Percentiles rank a stretch among this genome's conserved stretches.
Conservation (phyloP, 2,888 invertebrate species). For the Eristalis intricaria region DNA sequence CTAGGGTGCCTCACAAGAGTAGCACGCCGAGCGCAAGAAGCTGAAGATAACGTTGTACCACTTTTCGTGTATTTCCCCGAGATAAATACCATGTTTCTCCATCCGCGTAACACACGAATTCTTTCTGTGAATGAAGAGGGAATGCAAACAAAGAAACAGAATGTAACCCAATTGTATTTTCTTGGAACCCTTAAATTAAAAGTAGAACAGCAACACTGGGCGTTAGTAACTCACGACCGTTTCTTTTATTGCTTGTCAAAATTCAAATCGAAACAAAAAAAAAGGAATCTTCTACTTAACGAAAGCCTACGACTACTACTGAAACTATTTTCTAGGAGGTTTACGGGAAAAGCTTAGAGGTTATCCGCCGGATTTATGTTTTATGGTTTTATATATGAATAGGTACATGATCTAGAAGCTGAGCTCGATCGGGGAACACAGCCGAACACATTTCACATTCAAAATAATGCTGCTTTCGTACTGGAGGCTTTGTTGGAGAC, state of each 20-base stretch:
- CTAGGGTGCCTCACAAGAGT: too few species aligned
- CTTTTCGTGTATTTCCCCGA: too few species aligned
- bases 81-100: too few species aligned
- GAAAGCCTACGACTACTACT: constrained; percentile 34
- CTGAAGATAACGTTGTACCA: too few species aligned
- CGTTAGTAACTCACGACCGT: constrained; percentile 36
- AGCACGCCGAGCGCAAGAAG: too few species aligned
- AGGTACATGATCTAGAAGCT: constrained; percentile 89
- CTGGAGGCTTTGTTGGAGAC: constrained; percentile 29
- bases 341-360: constrained; percentile 39
- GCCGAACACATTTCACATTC: constrained; percentile 92
- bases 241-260: constrained; percentile 54
- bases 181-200: neutral
- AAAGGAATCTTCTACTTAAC: constrained; percentile 14
- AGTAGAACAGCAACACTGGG: constrained; percentile 3
- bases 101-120: too few species aligned
- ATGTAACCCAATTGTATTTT: too few species aligned
- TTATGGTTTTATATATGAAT: constrained; percentile 86
- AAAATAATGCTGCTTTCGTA: constrained; percentile 82
- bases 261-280: constrained; percentile 36
- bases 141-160: too few species aligned
- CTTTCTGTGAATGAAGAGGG: too few species aligned
- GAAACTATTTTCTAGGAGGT: constrained; percentile 45
- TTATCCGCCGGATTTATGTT: neutral
- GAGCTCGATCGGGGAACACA: constrained; percentile 88